These are phyloP conservation scores for Alloplasta piceator DNA, from an alignment of 2,888 invertebrate genomes.

Conservation along the genomic window DNA sequence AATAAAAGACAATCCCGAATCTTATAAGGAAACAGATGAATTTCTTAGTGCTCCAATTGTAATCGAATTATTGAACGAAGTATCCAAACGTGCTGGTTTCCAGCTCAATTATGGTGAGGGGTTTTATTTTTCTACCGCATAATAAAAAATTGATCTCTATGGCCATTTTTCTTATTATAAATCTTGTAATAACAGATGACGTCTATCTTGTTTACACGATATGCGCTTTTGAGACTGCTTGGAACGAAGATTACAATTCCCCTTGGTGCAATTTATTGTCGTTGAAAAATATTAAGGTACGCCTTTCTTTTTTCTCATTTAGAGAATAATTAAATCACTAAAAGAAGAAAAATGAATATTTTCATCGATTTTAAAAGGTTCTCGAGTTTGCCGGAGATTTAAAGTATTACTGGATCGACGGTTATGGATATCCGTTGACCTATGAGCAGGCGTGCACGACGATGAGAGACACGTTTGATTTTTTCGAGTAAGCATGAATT, in stretches of 20 bases:
- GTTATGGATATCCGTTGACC: conserved; percentile 90
- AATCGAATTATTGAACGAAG: conserved; percentile 85
- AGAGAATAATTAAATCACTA: too few relatives aligned
- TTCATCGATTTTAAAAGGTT: conserved; percentile 82
- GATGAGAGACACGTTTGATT: conserved; percentile 88
- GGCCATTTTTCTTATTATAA: background rate
- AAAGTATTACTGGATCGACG: conserved; percentile 92
- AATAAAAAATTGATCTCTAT: background rate
- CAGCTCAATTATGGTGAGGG: conserved; percentile 80
- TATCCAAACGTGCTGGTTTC: conserved; percentile 87
- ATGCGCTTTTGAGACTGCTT: conserved; percentile 94
- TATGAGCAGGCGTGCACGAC: conserved; percentile 91
- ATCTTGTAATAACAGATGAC: conserved; percentile 83
- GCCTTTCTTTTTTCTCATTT: conserved; percentile 67
- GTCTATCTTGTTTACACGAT: conserved; percentile 88
- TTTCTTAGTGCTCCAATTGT: conserved; percentile 86
- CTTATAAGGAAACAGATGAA: conserved; percentile 85
- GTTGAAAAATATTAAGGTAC: conserved; percentile 85
- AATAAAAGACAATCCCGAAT: conserved; percentile 88
- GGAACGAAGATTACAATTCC: conserved; percentile 87
- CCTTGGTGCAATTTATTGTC: conserved; percentile 93
- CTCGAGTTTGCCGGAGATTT: conserved; percentile 91
- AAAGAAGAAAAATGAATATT: too few relatives aligned
- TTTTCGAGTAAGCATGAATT: conserved; percentile 86
- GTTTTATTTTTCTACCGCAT: background rate